These are phyloP conservation scores for Anguilla anguilla DNA, from an alignment of 2,797 vertebrate species.

Conservation along the genomic window DNA sequence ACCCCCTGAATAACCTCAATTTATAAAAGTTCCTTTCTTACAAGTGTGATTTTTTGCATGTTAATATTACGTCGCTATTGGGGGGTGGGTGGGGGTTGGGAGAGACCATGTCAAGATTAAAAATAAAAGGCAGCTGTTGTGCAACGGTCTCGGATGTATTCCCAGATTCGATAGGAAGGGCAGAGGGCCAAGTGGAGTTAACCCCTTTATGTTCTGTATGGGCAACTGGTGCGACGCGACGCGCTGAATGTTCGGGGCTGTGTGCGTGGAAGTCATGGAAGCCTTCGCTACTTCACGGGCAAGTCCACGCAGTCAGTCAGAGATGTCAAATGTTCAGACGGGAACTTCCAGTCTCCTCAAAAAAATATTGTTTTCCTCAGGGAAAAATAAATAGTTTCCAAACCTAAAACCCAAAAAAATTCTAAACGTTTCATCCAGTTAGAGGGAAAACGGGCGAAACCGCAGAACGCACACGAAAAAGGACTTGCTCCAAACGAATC, in stretches of 20 bases:
- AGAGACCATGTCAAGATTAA: background rate
- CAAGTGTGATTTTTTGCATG: background rate
- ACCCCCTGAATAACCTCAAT: background rate
- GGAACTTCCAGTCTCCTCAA: too few relatives aligned
- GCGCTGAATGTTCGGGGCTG: background rate
- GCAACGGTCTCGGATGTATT: background rate
- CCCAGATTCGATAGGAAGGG: background rate
- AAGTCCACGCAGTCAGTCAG: background rate
- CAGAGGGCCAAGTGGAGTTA: background rate
- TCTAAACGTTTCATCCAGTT: too few relatives aligned
- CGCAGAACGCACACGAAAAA: background rate
- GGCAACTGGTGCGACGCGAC: background rate
- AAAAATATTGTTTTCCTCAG: too few relatives aligned
- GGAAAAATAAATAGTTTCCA: too few relatives aligned
- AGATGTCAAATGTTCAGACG: too few relatives aligned
- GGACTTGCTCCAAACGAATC: too few relatives aligned
- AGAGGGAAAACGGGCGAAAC: too few relatives aligned
- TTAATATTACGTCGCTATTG: background rate
- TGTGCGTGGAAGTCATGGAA: background rate
- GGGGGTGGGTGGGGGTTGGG: background rate
- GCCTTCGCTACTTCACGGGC: background rate
- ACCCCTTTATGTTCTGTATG: background rate
- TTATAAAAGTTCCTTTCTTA: constrained; percentile 23
- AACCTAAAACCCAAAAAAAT: too few relatives aligned
- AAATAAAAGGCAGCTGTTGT: constrained; percentile 3